Evolutionary conservation across 2,888 invertebrate genomes (phyloP).

Genomic region (Heliconius ethilla): DNA sequence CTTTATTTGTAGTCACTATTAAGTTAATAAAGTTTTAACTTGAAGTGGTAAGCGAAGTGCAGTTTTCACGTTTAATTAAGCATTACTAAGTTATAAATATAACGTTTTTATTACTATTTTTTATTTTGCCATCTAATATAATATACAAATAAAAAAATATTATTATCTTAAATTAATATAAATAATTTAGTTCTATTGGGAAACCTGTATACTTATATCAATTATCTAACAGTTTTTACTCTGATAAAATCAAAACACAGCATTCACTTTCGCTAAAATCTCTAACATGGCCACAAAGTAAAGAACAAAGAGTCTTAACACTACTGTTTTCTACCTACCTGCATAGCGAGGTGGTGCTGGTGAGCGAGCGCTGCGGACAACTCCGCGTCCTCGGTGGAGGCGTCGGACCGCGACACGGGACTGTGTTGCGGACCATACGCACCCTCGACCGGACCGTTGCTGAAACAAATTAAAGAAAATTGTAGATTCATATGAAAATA

Average conservation of each 20-base stretch:
- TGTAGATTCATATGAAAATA: no score
- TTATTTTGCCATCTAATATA: not conserved
- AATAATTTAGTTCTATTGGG: no score
- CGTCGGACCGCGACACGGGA: slow-evolving; percentile 80
- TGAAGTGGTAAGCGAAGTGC: not conserved
- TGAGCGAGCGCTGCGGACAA: slow-evolving; percentile 77
- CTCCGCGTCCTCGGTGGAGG: slow-evolving; percentile 80
- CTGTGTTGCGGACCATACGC: slow-evolving; percentile 80
- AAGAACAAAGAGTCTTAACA: not conserved
- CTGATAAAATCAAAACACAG: not conserved
- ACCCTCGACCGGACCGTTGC: slow-evolving; percentile 79
- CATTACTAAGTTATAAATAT: not conserved
- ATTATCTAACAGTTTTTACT: not conserved
- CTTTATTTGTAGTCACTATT: not conserved
- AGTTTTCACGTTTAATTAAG: not conserved
- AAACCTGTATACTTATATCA: no score
- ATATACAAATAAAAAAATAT: not conserved
- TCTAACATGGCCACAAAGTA: no score
- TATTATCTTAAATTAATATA: no score
- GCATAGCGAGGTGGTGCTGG: slow-evolving; percentile 79
- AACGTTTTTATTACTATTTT: not conserved
- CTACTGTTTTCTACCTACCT: slow-evolving; percentile 55
- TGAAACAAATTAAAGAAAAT: slow-evolving; percentile 56
- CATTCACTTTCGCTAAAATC: not conserved
- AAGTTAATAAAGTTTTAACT: not conserved